These are phyloP conservation scores for Platycercus adscitus DNA, from an alignment of 2,113 vertebrate species.

Conservation along the genomic window DNA sequence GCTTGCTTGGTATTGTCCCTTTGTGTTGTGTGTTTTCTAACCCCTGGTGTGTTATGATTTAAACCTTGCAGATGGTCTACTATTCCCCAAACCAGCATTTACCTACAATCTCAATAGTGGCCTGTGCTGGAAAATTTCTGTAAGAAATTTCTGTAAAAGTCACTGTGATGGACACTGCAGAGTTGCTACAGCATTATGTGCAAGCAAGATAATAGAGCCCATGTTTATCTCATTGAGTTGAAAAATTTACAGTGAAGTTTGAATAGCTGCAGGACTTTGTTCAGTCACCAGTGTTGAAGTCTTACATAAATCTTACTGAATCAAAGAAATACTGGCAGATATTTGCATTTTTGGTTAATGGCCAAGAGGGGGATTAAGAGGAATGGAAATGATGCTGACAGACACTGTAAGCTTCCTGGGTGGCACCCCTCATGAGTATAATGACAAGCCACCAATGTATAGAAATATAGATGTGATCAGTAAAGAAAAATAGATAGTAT, in stretches of 20 bases:
- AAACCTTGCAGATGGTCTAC: neutral
- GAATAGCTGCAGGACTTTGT: constrained; percentile 12
- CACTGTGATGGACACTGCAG: neutral
- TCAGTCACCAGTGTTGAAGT: neutral
- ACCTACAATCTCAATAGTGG: neutral
- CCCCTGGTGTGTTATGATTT: neutral
- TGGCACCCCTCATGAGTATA: neutral
- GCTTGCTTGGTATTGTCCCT: neutral
- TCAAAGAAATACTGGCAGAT: neutral
- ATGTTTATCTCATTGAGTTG: neutral
- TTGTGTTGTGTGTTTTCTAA: neutral
- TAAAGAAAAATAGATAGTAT: neutral
- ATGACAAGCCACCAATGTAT: neutral
- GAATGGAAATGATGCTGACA: neutral
- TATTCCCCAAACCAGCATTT: neutral
- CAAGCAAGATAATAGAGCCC: neutral
- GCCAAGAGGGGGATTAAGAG: accelerated
- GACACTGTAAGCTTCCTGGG: neutral
- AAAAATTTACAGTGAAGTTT: neutral
- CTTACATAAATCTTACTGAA: neutral
- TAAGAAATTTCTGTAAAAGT: neutral
- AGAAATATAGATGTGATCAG: neutral
- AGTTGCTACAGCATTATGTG: neutral
- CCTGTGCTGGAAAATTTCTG: neutral
- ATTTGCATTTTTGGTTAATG: neutral